phyloP scores from a whole-genome alignment of 1,140 invertebrate genomes.

The Probaryconus sp. region DNA sequence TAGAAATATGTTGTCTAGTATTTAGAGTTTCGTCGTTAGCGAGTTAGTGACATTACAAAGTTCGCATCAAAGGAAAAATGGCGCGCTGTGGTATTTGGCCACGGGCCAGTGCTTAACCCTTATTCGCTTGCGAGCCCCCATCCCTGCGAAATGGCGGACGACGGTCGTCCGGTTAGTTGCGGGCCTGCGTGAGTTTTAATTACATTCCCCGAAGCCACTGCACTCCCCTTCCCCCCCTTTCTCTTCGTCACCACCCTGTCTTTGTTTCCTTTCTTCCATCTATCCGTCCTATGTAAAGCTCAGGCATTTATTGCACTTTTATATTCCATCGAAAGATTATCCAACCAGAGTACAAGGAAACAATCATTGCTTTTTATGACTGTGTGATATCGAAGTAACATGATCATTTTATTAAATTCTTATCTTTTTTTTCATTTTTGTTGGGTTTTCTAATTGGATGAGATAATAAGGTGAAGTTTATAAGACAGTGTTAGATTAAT shows the following conservation, averaged over 20 bases:
- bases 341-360: slow-evolving; percentile 40
- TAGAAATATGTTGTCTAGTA: no score
- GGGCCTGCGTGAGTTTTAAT: slow-evolving; percentile 63
- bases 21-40: slow-evolving; percentile 19
- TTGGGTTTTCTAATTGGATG: slow-evolving; percentile 1
- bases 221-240: no score
- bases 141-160: slow-evolving; percentile 2
- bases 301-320: slow-evolving; percentile 63
- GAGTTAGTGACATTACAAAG: slow-evolving; percentile 52
- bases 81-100: slow-evolving; percentile 40
- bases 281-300: slow-evolving; percentile 15
- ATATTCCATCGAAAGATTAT: slow-evolving; percentile 41
- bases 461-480: no score
- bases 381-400: slow-evolving; percentile 13
- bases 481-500: no score
- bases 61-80: slow-evolving; percentile 44
- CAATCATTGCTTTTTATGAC: slow-evolving; percentile 13
- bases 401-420: no score
- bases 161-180: slow-evolving; percentile 41
- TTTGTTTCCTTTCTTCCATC: slow-evolving; percentile 23
- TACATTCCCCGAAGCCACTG: slow-evolving; percentile 54
- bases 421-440: slow-evolving; percentile 3
- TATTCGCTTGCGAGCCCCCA: slow-evolving; percentile 51
- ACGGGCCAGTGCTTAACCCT: slow-evolving; percentile 57
- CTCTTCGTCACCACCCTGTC: no score